Base-by-base conservation (phyloP, 2,888 invertebrate genomes). In the Apoderus coryli region DNA sequence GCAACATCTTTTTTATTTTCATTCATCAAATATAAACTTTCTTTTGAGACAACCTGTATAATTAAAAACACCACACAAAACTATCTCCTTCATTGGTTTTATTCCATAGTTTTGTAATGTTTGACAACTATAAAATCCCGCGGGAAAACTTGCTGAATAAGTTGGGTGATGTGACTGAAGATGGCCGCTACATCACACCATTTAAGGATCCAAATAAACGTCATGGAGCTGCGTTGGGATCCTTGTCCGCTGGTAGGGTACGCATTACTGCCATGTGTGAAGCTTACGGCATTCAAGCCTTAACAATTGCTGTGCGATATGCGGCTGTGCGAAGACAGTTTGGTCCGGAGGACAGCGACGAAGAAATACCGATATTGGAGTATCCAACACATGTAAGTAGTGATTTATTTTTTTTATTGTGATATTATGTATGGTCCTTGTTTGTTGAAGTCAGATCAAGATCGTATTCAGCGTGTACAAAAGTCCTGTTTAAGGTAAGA, bases 281-380 rank as follows among this genome's bases (percentile, higher is more conserved):
- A 2, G 59, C 64, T 16, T 72, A 75, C 39, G 57, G 85, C 2
- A 65, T 68, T 39, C 72, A 82, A 46, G 84, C 84, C 0, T 58
- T 89, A 1, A 67, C 77, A 4, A 89, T 93, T 37, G 89, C 88
- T 0, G 62, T 82, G 11, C 64, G 93, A 10, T 93, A 93, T 56
- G 81, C 88, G 0, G 86, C 76, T 0, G 79, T 78, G 1, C 65
- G 93, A 37, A 72, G 69, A 44, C 95, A 95, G 62, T 95, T 93
- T 54, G 90, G 88, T 0, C 76, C 84, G 0, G 67, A 72, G 3
- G 63, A 67, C 7, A 51, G 59, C 4, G 19, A 19, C 7, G 68
- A 69, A 31, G 93, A 95, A 55, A 66, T 74, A 37, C 77, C 92
- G 0, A 79, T 95, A 2, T 57, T 95, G 42, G 90, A 93, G 52